Conservation (phyloP, 2,888 invertebrate genomes). For the Drosophila picticornis region DNA sequence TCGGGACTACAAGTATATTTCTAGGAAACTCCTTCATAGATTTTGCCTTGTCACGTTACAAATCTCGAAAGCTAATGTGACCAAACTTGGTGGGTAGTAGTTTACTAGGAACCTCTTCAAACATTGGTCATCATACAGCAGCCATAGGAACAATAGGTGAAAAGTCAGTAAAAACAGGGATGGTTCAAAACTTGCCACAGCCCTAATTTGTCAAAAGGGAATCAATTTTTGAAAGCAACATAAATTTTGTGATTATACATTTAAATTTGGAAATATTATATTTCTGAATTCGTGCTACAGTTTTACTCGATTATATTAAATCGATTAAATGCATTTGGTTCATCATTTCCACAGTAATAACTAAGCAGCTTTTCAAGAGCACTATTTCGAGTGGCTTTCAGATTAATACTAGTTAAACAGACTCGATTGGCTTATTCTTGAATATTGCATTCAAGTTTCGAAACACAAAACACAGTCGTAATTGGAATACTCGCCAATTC, state of each 20-base stretch:
- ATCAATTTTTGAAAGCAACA: not conserved
- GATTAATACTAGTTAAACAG: not conserved
- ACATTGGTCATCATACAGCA: not conserved
- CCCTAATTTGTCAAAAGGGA: not conserved
- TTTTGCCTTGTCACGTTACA: not conserved
- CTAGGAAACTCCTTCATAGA: not conserved
- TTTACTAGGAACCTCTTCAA: not conserved
- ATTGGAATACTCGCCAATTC: accelerated
- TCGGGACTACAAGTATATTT: not conserved
- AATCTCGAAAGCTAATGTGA: too few relatives aligned
- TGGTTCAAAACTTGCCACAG: not conserved
- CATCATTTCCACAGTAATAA: not conserved
- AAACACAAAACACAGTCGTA: not conserved
- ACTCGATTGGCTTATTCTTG: not conserved
- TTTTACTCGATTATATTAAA: not conserved
- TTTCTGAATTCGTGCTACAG: not conserved
- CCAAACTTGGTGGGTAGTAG: too few relatives aligned
- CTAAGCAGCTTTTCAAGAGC: not conserved
- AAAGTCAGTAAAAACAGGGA: not conserved
- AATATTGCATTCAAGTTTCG: not conserved
- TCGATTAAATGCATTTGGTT: not conserved
- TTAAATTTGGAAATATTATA: not conserved
- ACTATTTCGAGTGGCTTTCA: not conserved
- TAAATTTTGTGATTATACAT: not conserved
- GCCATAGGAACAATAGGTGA: not conserved